Evolutionary conservation across 1,140 invertebrate species (phyloP), one percentile per base, ranked within the genome.

Genomic region (Magallana gigas): DNA sequence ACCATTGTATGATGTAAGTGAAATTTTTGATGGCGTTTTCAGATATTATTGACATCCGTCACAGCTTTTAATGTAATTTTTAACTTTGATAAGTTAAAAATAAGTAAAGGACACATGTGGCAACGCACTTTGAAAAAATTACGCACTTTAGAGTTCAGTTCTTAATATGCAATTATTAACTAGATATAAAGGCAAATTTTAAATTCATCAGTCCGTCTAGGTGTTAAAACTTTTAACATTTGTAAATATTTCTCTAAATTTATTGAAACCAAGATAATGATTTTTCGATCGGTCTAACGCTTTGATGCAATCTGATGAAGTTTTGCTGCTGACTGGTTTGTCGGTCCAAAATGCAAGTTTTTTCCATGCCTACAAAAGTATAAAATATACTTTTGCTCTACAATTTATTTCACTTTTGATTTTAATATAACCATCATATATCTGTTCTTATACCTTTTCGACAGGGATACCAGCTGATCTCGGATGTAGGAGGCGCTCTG

Each of bases 401-500:
- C 6, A 64, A 1, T 64, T 16, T 16, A 7, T 16, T 18, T 64
- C 14, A 7, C 60, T 64, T 18, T 48, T 48, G 36, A 16, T 64
- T 64, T 64, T 16, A 7, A n/a, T 1, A 64, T 16, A 7, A 18
- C 5, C 16, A 64, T 14, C 14, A 64, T 1, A 16, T 64, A 18
- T 16, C 12, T 64, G 11, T n/a, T 18, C 18, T 64, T 18, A 23
- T 23, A 64, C 5, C 18, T n/a, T 64, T 64, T 8, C 59, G 9
- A 11, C 29, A 86, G 85, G 85, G 57, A 14, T 86, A 58, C 18
- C 88, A 88, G 59, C 90, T 91, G 23, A 57, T 90, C 8, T 89
- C 91, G 4, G 90, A 91, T 48, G 83, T 91, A 18, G 91, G 91
- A 0, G 91, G 91, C 1, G 86, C 90, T 18, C 48, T 91, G 4